Conservation (phyloP, 2,888 invertebrate genomes). For the Pheosia gnoma region DNA sequence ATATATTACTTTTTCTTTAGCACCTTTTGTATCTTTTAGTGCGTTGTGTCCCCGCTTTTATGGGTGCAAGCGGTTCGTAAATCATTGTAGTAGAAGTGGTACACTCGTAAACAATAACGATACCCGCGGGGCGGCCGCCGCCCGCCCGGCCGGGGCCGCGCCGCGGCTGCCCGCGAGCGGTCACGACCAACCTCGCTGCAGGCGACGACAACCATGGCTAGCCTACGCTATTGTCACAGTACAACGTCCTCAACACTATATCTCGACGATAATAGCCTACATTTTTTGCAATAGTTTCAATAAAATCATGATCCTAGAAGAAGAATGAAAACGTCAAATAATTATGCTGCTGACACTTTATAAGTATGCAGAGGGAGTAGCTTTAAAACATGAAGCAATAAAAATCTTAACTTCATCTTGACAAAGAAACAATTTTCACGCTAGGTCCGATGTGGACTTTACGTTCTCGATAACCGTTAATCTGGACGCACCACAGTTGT, state of each 20-base stretch:
- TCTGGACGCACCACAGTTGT: slow-evolving; percentile 70
- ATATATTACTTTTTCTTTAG: slow-evolving; percentile 83
- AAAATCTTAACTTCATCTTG: slow-evolving; percentile 61
- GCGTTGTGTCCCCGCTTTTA: slow-evolving; percentile 81
- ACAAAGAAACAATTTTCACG: slow-evolving; percentile 73
- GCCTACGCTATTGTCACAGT: background rate
- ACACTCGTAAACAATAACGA: slow-evolving; percentile 75
- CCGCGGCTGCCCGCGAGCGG: slow-evolving; percentile 6
- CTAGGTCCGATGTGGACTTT: slow-evolving; percentile 66
- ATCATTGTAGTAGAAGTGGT: slow-evolving; percentile 83
- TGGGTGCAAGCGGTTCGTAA: slow-evolving; percentile 79
- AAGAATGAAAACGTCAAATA: background rate
- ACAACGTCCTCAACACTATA: background rate
- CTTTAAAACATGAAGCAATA: slow-evolving; percentile 51
- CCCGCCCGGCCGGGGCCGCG: slow-evolving; percentile 31
- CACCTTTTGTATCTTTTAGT: slow-evolving; percentile 84
- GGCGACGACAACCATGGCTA: slow-evolving; percentile 17
- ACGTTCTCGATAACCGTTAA: slow-evolving; percentile 78
- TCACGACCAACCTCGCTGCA: slow-evolving; percentile 6
- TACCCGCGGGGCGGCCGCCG: slow-evolving; percentile 57
- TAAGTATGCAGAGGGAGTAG: slow-evolving; percentile 35
- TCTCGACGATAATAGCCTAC: slow-evolving; percentile 7
- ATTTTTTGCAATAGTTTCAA: background rate
- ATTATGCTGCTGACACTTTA: slow-evolving; percentile 27
- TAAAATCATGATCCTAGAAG: background rate